Evolutionary conservation across 2,113 vertebrate genomes (phyloP).

Genomic region (Eleginops maclovinus): DNA sequence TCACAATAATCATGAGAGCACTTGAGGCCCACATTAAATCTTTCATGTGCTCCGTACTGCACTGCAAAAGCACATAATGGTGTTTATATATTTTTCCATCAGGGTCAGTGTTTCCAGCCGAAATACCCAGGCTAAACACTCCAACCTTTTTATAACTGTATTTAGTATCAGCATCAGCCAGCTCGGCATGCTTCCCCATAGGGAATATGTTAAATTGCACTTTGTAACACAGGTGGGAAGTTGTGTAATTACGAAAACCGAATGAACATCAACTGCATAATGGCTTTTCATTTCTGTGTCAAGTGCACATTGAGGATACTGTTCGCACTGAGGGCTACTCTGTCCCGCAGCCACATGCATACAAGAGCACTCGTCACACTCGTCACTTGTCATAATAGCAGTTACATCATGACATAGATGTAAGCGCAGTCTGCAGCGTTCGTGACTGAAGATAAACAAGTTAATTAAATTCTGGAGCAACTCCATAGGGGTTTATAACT

Average conservation of each 20-base stretch:
- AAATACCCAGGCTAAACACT: constrained; percentile 42
- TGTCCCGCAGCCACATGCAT: constrained; percentile 24
- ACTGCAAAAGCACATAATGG: constrained; percentile 58
- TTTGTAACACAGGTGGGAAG: constrained; percentile 43
- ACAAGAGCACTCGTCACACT: constrained; percentile 35
- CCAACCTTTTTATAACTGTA: constrained; percentile 12
- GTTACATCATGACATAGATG: constrained; percentile 53
- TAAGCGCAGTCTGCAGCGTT: constrained; percentile 40
- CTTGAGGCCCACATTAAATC: constrained; percentile 61
- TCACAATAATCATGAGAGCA: constrained; percentile 62
- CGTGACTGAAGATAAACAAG: constrained; percentile 33
- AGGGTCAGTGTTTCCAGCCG: constrained; percentile 42
- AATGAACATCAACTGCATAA: constrained; percentile 48
- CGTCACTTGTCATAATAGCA: constrained; percentile 49
- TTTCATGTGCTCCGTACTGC: constrained; percentile 52
- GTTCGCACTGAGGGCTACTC: not conserved
- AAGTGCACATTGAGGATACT: constrained; percentile 60
- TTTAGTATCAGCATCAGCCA: constrained; percentile 22
- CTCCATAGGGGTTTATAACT: not conserved
- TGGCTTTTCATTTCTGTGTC: constrained; percentile 58
- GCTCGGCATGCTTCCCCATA: not conserved
- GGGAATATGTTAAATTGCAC: constrained; percentile 23
- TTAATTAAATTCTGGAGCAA: constrained; percentile 22
- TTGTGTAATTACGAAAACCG: constrained; percentile 34
- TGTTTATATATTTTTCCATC: constrained; percentile 55